These are phyloP conservation scores for Nycticebus coucang DNA, from an alignment of 2,113 vertebrate species.

Conservation along the genomic window DNA sequence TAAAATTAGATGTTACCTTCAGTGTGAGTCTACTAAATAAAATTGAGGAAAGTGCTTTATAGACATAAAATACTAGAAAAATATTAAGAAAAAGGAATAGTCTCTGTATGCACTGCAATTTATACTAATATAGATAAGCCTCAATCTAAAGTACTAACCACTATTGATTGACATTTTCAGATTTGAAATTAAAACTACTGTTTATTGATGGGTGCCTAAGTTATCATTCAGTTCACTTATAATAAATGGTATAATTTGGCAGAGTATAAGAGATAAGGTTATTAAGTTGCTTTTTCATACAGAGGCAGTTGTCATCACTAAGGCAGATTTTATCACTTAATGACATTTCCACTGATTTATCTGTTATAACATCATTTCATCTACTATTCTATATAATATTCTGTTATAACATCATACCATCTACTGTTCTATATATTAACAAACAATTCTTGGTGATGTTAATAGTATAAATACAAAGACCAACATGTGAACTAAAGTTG, in stretches of 20 bases:
- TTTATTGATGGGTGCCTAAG: not conserved
- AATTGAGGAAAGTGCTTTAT: not conserved
- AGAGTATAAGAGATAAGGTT: not conserved
- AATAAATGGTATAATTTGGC: not conserved
- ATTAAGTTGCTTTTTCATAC: not conserved
- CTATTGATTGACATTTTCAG: not conserved
- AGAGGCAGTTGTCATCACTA: not conserved
- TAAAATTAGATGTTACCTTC: not conserved
- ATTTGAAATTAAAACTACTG: not conserved
- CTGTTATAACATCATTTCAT: not conserved
- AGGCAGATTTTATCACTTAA: too few species aligned
- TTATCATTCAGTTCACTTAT: not conserved
- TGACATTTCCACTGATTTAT: not conserved
- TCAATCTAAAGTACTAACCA: not conserved
- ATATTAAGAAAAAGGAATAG: constrained; percentile 10
- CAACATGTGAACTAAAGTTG: not conserved
- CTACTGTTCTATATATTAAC: not conserved
- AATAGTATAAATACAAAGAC: not conserved
- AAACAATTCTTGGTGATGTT: not conserved
- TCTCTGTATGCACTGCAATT: not conserved
- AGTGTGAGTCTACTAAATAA: not conserved
- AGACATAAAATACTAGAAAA: not conserved
- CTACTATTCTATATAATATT: not conserved
- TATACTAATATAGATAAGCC: not conserved
- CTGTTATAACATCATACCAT: not conserved